Evolutionary conservation across 2,888 invertebrate genomes (phyloP), one percentile per base, ranked within the genome.

Genomic region (Drepanosiphum platanoidis): DNA sequence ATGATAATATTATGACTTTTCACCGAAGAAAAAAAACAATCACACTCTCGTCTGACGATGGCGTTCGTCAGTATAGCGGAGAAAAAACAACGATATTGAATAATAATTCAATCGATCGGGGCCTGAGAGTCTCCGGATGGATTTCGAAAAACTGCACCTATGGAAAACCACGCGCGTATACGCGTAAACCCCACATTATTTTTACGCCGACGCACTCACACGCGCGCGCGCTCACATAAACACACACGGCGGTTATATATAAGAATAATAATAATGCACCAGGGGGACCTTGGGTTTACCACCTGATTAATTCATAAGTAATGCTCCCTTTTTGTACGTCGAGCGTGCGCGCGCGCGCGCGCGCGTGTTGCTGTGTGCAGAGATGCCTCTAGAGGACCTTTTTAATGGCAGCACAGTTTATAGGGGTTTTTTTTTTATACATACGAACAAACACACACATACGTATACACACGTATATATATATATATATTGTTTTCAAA

Each of bases 301-400:
- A 74, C 74, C 66, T 84, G 84, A 84, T 84, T 84, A 84, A 84
- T 84, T 84, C 84, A 84, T 77, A 84, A 77, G 84, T 77, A 84
- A 84, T 66, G 84, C 39, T 68, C 68, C 66, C 52, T 75, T 75
- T 84, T 66, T 27, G 13, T 80, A 27, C 32, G n/a, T 27, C 30
- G 22, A 30, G 52, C 32, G 61, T 46, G 66, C 18, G 32, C 32
- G 39, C 22, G 30, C 66, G 27, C 30, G 42, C 34, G 66, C 39
- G n/a, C 36, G 27, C 11, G 39, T 32, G 64, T 39, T 5, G 13
- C 8, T 34, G 42, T n/a, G 68, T 46, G 39, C 42, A 61, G 36
- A 64, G 58, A 82, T 32, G 66, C 58, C 75, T 75, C 75, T 34
- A 36, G 74, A 74, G 84, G 58, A 84, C 84, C 52, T 84, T 84